Conservation (phyloP, 2,113 vertebrate species). For the Aphelocoma coerulescens region DNA sequence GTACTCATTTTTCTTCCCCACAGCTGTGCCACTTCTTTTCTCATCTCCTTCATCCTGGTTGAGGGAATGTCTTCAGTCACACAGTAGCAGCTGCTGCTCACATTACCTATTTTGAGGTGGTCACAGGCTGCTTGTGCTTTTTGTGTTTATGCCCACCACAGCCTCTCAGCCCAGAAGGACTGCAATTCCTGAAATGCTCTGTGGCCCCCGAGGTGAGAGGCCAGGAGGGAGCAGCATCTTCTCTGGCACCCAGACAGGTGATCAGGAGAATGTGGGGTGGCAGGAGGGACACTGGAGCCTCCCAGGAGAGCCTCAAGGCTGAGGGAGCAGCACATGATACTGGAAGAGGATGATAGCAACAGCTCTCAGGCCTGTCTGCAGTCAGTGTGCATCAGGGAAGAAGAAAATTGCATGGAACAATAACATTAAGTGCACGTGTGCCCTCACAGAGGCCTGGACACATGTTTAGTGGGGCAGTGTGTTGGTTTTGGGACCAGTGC, state of each 20-base stretch:
- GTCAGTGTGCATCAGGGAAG: not conserved
- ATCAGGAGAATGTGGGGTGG: not conserved
- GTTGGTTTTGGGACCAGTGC: not conserved
- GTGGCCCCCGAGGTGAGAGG: not conserved
- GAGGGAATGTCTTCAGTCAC: not conserved
- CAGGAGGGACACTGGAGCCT: not conserved
- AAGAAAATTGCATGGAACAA: not conserved
- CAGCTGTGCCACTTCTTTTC: not conserved
- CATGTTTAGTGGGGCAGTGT: not conserved
- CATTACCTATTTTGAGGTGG: not conserved
- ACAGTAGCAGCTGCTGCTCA: not conserved
- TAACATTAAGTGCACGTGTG: fast-evolving
- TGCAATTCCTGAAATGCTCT: not conserved
- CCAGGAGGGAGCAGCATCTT: not conserved
- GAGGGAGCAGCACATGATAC: not conserved
- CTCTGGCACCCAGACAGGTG: not conserved
- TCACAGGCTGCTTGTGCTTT: not conserved
- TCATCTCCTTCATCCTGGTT: not conserved
- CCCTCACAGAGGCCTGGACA: not conserved
- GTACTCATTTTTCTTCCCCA: not conserved
- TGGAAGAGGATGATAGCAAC: not conserved
- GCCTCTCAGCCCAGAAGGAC: not conserved
- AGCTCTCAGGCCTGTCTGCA: not conserved
- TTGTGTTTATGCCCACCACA: not conserved
- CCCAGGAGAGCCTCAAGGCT: not conserved